Evolutionary conservation across 2,888 invertebrate genomes (phyloP).

Genomic region (Chironomus riparius): DNA sequence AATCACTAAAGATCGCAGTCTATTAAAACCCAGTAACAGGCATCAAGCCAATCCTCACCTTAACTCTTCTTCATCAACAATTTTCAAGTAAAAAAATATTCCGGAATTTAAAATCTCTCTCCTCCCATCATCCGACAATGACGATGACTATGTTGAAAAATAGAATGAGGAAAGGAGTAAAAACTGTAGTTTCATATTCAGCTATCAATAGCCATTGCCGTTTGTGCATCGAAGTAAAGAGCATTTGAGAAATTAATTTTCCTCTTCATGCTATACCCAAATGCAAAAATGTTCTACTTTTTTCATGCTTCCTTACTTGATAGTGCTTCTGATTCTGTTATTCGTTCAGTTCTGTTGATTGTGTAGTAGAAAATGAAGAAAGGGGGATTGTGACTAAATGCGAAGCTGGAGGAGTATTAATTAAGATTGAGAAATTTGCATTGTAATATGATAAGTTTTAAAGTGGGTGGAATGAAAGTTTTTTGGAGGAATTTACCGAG

Average conservation of each 20-base stretch:
- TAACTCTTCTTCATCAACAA: too few species aligned
- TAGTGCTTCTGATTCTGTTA: background rate
- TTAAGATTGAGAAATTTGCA: too few species aligned
- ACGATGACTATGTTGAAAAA: background rate
- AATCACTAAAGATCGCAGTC: too few species aligned
- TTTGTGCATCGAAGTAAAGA: background rate
- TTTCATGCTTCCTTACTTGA: background rate
- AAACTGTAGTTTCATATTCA: too few species aligned
- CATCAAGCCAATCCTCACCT: too few species aligned
- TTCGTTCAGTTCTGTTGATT: background rate
- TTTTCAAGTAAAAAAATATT: background rate
- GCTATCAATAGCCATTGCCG: background rate
- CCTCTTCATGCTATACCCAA: background rate
- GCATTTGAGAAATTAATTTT: constrained; percentile 23
- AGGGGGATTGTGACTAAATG: too few species aligned
- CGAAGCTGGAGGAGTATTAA: too few species aligned
- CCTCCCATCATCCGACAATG: background rate
- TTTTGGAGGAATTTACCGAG: too few species aligned
- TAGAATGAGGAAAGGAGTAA: background rate
- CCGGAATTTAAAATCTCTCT: constrained; percentile 18
- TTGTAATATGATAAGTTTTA: too few species aligned
- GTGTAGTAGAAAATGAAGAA: too few species aligned
- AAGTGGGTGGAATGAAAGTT: too few species aligned
- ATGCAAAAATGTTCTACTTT: background rate
- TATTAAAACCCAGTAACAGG: too few species aligned